These are phyloP conservation scores for Limnephilus marmoratus DNA, from an alignment of 2,888 invertebrate genomes.

Conservation along the genomic window DNA sequence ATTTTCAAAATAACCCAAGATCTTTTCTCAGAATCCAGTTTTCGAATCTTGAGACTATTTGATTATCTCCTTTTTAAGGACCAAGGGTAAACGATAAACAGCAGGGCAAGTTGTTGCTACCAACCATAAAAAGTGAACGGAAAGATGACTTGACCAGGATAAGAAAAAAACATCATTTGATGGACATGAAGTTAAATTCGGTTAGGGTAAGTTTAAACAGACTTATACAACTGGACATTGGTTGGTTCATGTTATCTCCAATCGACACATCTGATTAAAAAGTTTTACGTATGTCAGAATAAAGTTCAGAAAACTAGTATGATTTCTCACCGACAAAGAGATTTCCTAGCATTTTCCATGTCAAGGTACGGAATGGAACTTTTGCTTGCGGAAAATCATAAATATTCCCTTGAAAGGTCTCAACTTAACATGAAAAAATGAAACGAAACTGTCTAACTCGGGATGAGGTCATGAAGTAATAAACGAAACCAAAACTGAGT, in stretches of 20 bases:
- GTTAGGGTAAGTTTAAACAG: no score
- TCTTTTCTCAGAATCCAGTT: not conserved
- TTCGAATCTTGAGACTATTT: not conserved
- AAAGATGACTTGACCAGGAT: no score
- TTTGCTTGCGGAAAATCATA: slow-evolving; percentile 47
- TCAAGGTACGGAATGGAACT: slow-evolving; percentile 44
- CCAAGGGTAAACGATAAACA: not conserved
- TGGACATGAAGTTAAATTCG: no score
- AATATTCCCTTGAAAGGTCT: slow-evolving; percentile 39
- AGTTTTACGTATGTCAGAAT: not conserved
- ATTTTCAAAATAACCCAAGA: not conserved
- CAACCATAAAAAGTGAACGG: not conserved
- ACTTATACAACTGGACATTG: no score
- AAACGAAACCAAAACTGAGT: not conserved
- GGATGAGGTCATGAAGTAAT: slow-evolving; percentile 20
- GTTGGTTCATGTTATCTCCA: no score
- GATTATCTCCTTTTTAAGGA: no score
- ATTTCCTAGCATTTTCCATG: not conserved
- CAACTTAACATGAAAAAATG: slow-evolving; percentile 12
- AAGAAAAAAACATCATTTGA: no score
- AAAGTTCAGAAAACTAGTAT: not conserved
- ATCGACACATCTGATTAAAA: not conserved
- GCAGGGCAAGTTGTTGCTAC: not conserved
- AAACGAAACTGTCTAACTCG: not conserved
- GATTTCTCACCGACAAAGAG: not conserved